Evolutionary conservation across 2,888 invertebrate species (phyloP).

Genomic region (Tanypteryx hageni): DNA sequence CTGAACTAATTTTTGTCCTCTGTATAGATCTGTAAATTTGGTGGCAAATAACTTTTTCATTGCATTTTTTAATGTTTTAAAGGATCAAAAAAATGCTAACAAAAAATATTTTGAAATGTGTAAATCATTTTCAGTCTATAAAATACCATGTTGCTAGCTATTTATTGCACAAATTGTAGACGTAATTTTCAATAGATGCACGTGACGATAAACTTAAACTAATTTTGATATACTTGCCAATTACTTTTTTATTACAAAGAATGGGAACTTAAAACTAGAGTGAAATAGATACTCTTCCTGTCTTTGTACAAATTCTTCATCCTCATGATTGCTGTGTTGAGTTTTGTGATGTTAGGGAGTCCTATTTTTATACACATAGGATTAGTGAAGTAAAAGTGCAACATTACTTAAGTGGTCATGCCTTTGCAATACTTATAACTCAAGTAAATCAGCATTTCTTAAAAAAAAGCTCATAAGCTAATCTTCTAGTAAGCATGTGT

Average conservation of each 20-base stretch:
- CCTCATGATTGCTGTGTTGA: conserved; percentile 62
- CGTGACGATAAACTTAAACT: conserved; percentile 61
- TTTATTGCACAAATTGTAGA: conserved; percentile 60
- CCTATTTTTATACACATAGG: conserved; percentile 58
- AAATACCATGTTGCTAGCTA: conserved; percentile 59
- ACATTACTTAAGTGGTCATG: conserved; percentile 61
- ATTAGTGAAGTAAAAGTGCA: conserved; percentile 60
- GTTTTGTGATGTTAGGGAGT: conserved; percentile 56
- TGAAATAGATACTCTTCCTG: conserved; percentile 51
- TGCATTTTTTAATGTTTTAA: conserved; percentile 62
- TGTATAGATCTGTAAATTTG: conserved; percentile 63
- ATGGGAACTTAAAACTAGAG: conserved; percentile 34
- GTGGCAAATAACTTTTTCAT: conserved; percentile 63
- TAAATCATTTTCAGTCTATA: conserved; percentile 52
- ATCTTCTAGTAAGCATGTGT: conserved; percentile 58
- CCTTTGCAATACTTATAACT: conserved; percentile 61
- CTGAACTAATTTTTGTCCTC: conserved; percentile 60
- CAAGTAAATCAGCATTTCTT: conserved; percentile 40
- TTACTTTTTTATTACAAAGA: conserved; percentile 55
- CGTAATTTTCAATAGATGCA: conserved; percentile 63
- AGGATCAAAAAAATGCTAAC: conserved; percentile 50
- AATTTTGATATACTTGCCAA: conserved; percentile 64
- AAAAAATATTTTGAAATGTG: conserved; percentile 53
- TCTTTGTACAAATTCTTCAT: conserved; percentile 62
- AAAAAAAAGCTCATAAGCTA: conserved; percentile 36